Percentiles rank a stretch among this genome's conserved stretches.
These are phyloP conservation scores for Temnopleurus reevesii DNA, from an alignment of 53 echinoderm and acorn worm genomes.

Conservation along the genomic window DNA sequence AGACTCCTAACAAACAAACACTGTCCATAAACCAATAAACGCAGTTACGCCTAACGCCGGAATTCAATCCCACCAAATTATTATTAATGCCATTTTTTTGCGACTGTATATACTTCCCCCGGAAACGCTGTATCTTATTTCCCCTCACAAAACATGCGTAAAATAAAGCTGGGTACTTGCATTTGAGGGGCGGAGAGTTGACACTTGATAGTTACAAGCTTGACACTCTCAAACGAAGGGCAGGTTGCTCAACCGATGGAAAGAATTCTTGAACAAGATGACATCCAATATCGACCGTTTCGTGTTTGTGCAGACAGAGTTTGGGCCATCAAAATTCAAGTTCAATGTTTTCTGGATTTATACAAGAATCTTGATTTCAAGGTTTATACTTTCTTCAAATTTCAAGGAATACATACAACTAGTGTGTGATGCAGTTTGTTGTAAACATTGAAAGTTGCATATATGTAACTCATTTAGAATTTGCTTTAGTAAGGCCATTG, in stretches of 20 bases:
- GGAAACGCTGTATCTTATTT: constrained; percentile 26
- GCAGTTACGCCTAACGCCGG: constrained; percentile 35
- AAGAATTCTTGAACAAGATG: background rate
- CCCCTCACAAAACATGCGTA: background rate
- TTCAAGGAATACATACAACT: background rate
- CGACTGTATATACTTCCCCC: background rate
- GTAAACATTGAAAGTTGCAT: too few species aligned
- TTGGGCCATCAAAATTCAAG: constrained; percentile 15
- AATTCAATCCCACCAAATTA: constrained; percentile 39
- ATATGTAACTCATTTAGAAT: too few species aligned
- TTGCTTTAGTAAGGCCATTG: too few species aligned
- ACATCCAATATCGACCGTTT: background rate
- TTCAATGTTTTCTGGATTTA: constrained; percentile 1
- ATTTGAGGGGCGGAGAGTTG: background rate
- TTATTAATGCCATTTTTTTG: constrained; percentile 31
- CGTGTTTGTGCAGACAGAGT: constrained; percentile 22
- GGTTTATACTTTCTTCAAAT: background rate
- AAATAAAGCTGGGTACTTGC: constrained; percentile 14
- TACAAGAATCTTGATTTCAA: background rate
- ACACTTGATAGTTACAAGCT: constrained; percentile 24
- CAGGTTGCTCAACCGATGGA: background rate
- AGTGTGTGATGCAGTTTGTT: too few species aligned
- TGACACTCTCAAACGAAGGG: background rate
- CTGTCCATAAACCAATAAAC: background rate
- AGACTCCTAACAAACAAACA: constrained; percentile 3